These are phyloP conservation scores for Kryptopterus vitreolus DNA, from an alignment of 2,797 vertebrate species.

Conservation along the genomic window DNA sequence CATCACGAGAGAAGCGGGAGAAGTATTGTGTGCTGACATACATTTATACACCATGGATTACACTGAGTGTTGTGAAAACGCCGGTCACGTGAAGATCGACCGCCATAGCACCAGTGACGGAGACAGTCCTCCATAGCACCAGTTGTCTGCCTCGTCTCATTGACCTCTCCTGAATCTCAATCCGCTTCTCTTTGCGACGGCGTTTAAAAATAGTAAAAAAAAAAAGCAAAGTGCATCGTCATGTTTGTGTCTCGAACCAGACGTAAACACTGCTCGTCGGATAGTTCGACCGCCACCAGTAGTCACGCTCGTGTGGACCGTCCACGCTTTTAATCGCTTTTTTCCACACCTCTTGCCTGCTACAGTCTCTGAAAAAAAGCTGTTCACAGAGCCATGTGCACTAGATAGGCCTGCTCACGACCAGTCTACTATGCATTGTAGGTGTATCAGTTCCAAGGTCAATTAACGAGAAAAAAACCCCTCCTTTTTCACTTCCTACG, in stretches of 20 bases:
- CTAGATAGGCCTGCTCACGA: background rate
- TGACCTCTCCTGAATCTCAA: background rate
- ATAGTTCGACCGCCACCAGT: constrained; percentile 19
- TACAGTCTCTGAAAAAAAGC: constrained; percentile 2
- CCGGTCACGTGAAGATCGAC: constrained; percentile 5
- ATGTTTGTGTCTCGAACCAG: constrained; percentile 32
- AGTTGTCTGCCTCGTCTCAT: constrained; percentile 25
- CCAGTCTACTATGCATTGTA: background rate
- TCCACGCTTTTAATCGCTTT: background rate
- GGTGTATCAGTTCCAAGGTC: constrained; percentile 15
- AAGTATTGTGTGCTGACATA: constrained; percentile 49
- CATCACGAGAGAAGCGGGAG: constrained; percentile 53
- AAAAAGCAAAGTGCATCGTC: constrained; percentile 56
- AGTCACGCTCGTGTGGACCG: background rate
- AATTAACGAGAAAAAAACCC: background rate
- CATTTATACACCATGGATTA: constrained; percentile 45
- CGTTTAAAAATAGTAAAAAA: constrained; percentile 24
- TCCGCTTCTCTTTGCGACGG: constrained; percentile 13
- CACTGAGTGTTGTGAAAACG: constrained; percentile 21
- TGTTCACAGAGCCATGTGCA: background rate
- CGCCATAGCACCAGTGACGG: constrained; percentile 36
- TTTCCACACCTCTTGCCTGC: background rate
- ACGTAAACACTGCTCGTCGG: constrained; percentile 45
- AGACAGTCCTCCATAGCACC: constrained; percentile 31
- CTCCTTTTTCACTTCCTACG: background rate